Conservation (phyloP, 2,888 invertebrate genomes). For the Osedax frankpressi region DNA sequence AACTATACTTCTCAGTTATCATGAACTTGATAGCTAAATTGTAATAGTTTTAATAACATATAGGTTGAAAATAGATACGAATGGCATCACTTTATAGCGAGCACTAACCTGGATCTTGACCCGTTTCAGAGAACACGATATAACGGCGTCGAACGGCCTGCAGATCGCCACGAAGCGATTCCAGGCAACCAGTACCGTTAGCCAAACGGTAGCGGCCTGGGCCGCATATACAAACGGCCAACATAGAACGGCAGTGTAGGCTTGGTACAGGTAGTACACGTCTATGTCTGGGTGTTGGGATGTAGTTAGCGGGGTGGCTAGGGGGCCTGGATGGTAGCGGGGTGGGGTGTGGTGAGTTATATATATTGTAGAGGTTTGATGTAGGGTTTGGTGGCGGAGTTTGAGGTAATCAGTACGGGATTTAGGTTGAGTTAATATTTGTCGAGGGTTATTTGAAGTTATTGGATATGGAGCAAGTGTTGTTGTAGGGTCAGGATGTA, state of each 20-base stretch:
- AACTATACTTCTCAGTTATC: no score
- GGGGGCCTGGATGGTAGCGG: background rate
- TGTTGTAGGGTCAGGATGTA: background rate
- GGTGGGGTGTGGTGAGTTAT: background rate
- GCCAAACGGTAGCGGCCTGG: slow-evolving; percentile 29
- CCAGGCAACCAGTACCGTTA: slow-evolving; percentile 29
- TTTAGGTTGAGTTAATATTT: no score
- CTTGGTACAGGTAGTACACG: slow-evolving; percentile 13
- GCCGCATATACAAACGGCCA: slow-evolving; percentile 29
- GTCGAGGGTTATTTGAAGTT: background rate
- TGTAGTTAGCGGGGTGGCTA: background rate
- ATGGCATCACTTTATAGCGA: no score
- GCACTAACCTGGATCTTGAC: slow-evolving; percentile 25
- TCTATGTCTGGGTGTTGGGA: background rate
- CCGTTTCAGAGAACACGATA: slow-evolving; percentile 24
- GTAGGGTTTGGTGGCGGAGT: background rate
- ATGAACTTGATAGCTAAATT: no score
- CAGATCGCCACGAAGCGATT: slow-evolving; percentile 30
- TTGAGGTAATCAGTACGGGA: no score
- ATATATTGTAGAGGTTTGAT: background rate
- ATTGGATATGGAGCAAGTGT: background rate
- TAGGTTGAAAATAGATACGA: no score
- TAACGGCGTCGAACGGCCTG: slow-evolving; percentile 27
- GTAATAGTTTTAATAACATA: no score
- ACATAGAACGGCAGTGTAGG: slow-evolving; percentile 23